A percentile compares a stretch with the other conserved stretches of the same genome.
Evolutionary conservation across 2,797 vertebrate species (phyloP).

Genomic region (Chloroceryle amazona): DNA sequence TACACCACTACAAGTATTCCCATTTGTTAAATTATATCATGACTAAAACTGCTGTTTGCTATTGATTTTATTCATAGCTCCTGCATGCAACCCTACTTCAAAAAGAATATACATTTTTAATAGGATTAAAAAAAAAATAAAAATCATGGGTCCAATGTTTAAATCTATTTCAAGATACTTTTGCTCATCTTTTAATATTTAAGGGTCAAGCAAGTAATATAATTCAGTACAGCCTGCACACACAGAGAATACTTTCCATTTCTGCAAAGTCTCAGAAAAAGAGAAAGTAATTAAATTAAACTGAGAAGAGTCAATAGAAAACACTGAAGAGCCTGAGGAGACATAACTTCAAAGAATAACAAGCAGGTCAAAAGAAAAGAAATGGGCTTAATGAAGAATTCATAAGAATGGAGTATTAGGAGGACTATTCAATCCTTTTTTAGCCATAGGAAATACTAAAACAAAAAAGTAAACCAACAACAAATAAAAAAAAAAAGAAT

Average conservation of each 20-base stretch:
- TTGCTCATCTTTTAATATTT: conserved; percentile 66
- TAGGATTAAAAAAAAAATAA: conserved; percentile 27
- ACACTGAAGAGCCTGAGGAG: conserved; percentile 80
- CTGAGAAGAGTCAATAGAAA: conserved; percentile 82
- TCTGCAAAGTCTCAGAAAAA: conserved; percentile 31
- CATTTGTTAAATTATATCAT: conserved; percentile 1
- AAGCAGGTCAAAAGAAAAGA: conserved; percentile 63
- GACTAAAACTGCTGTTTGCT: conserved; percentile 14
- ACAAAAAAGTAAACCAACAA: neutral
- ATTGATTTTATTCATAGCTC: conserved; percentile 68
- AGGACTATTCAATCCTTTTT: neutral
- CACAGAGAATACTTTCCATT: conserved; percentile 5
- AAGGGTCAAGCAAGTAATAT: conserved; percentile 64
- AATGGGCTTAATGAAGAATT: conserved; percentile 22
- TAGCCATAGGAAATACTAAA: neutral
- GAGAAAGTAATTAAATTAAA: conserved; percentile 86
- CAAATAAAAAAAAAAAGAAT: too few relatives aligned
- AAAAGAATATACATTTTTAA: conserved; percentile 52
- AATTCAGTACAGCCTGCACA: neutral
- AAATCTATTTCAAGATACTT: conserved; percentile 50
- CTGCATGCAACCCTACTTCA: conserved; percentile 27
- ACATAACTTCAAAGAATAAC: conserved; percentile 79
- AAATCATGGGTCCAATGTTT: conserved; percentile 12
- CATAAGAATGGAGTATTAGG: neutral
- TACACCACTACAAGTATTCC: neutral